Conservation (phyloP, 2,113 vertebrate genomes). For the Zapornia atra region DNA sequence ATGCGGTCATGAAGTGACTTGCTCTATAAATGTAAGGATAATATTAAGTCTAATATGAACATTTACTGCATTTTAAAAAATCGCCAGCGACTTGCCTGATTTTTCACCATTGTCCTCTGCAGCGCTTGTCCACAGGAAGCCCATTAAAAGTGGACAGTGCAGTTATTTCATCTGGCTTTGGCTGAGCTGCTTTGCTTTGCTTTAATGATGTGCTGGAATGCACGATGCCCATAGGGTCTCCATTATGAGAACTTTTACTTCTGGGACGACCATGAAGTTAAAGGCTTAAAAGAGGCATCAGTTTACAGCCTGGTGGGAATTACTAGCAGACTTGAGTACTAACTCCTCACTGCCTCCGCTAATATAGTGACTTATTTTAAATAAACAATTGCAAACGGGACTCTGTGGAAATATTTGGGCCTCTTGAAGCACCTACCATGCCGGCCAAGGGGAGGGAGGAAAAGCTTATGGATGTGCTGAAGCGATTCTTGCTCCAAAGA, state of each 20-base stretch:
- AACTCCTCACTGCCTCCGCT: constrained; percentile 80
- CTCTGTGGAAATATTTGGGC: constrained; percentile 64
- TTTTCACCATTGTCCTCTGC: constrained; percentile 70
- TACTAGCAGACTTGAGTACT: constrained; percentile 78
- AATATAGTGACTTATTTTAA: constrained; percentile 82
- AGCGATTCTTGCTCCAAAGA: not conserved
- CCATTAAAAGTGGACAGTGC: constrained; percentile 84
- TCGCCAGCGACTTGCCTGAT: constrained; percentile 66
- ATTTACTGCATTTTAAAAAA: constrained; percentile 65
- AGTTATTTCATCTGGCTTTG: constrained; percentile 90
- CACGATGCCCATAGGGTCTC: constrained; percentile 90
- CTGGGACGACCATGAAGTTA: constrained; percentile 82
- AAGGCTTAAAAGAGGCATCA: constrained; percentile 87
- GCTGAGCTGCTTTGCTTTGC: constrained; percentile 84
- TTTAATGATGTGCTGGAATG: constrained; percentile 96
- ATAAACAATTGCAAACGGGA: constrained; percentile 80
- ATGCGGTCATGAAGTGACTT: constrained; percentile 61
- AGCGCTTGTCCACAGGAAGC: constrained; percentile 85
- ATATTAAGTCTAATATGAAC: constrained; percentile 65
- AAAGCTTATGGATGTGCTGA: not conserved
- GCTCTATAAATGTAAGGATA: constrained; percentile 68
- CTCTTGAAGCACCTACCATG: constrained; percentile 63
- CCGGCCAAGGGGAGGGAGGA: constrained; percentile 29
- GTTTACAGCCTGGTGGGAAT: constrained; percentile 90
- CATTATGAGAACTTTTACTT: constrained; percentile 89